Evolutionary conservation across 2,797 vertebrate genomes (phyloP), one percentile per base, ranked within the genome.

Genomic region (Chloroceryle inda): DNA sequence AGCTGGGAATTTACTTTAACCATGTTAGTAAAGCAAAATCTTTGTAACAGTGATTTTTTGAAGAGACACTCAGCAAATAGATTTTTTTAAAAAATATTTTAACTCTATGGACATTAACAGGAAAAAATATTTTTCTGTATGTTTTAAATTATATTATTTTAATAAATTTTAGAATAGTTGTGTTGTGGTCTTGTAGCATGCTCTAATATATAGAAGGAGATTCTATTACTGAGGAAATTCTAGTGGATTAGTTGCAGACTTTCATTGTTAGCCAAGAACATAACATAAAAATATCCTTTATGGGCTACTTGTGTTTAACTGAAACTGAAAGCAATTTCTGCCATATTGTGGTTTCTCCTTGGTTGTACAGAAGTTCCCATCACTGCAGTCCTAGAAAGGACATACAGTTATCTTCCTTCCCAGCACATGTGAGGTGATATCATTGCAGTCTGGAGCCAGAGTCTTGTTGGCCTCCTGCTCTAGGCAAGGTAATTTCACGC

Each of bases 381-480:
- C 6, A 21, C 5, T 40, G 16, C 50, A 40, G 0, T 76, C 49
- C 47, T 40, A 44, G 50, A 47, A 68, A 49, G 16, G 31, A 2
- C 9, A 6, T 15, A 22, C 45, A 23, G 59, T 53, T 86, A 49
- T 12, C 31, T 71, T 78, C 35, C 35, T 78, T 84, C 52, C 14
- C 22, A 58, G 55, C 10, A 23, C 15, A 9, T 4, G 0, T 19
- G 44, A 61, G 11, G 19, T 3, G 1, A 0, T 49, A 44, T 58
- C 27, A 42, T 6, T 67, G 45, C 45, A 49, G 24, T 38, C 62
- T 55, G 35, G n/a, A 79, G 29, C 10, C 33, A 90, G 68, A 86
- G 55, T 61, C 45, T 33, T 58, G 5, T 24, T 77, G 21, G 5
- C 31, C 21, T 87, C 35, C 56, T 83, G 2, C 78, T 75, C 50